phyloP scores from a whole-genome alignment of 1,140 invertebrate genomes.

The Phymorhynchus buccinoides region DNA sequence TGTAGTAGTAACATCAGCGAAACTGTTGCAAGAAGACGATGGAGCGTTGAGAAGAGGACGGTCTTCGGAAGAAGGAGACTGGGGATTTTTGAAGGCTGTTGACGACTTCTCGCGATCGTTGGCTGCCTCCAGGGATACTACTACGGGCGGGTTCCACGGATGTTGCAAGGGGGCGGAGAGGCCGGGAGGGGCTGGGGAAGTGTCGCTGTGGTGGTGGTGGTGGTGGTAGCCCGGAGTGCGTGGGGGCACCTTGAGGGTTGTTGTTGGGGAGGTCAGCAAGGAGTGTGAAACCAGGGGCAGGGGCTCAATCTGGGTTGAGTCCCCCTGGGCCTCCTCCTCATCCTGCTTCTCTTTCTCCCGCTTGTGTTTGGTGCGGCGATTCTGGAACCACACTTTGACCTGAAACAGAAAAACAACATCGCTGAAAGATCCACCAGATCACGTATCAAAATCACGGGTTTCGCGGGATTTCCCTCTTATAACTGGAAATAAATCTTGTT shows the following conservation, averaged over 20 bases:
- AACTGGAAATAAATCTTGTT: background rate
- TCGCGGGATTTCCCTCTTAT: too few relatives aligned
- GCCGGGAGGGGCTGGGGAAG: background rate
- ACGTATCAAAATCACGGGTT: too few relatives aligned
- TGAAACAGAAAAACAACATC: too few relatives aligned
- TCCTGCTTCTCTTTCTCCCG: conserved; percentile 62
- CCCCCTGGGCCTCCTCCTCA: conserved; percentile 55
- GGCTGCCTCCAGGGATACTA: background rate
- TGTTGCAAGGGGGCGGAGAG: background rate
- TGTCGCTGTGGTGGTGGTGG: background rate
- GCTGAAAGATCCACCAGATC: too few relatives aligned
- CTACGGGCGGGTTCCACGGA: background rate
- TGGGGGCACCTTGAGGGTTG: background rate
- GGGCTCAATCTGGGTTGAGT: conserved; percentile 58
- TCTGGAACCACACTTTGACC: conserved; percentile 79
- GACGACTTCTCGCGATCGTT: background rate
- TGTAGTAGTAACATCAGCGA: too few relatives aligned
- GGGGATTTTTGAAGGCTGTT: background rate
- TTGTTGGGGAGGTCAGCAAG: conserved; percentile 43
- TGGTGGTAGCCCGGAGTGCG: background rate
- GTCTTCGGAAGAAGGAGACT: background rate
- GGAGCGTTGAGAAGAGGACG: background rate
- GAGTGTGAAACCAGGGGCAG: conserved; percentile 60
- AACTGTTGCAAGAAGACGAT: background rate
- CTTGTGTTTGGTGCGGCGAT: conserved; percentile 76